Percentiles rank a stretch among this genome's conserved stretches.
These are phyloP conservation scores for Pithys albifrons DNA, from an alignment of 2,113 vertebrate species.

Conservation along the genomic window DNA sequence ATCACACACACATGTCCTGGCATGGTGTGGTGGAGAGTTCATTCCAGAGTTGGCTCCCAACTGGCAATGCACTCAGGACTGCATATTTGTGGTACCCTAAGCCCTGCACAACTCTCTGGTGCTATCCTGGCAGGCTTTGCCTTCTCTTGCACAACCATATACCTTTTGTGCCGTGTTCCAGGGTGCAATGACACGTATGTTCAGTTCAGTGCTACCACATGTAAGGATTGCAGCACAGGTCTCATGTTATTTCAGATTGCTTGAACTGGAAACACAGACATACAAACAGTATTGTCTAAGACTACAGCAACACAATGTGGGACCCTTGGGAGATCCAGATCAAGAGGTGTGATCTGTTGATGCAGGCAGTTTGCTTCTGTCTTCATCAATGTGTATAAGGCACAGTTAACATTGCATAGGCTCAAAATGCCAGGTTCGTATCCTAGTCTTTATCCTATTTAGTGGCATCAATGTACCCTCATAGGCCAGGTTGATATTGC, in stretches of 20 bases:
- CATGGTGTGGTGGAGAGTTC: background rate
- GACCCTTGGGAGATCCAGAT: background rate
- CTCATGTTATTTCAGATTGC: background rate
- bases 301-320: background rate
- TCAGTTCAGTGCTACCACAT: background rate
- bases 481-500: background rate
- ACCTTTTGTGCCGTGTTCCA: background rate
- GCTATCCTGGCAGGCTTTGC: background rate
- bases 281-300: background rate
- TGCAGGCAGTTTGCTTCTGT: background rate
- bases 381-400: background rate
- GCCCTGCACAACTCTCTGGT: background rate
- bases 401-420: background rate
- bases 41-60: background rate
- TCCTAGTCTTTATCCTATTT: background rate
- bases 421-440: background rate
- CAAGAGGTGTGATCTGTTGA: background rate
- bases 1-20: background rate
- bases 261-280: background rate
- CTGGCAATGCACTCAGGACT: background rate
- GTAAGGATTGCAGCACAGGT: background rate
- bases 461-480: background rate
- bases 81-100: background rate
- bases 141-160: background rate
- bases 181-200: rapidly evolving